Evolutionary conservation across 2,888 invertebrate genomes (phyloP).

Genomic region (Bedellia somnulentella): DNA sequence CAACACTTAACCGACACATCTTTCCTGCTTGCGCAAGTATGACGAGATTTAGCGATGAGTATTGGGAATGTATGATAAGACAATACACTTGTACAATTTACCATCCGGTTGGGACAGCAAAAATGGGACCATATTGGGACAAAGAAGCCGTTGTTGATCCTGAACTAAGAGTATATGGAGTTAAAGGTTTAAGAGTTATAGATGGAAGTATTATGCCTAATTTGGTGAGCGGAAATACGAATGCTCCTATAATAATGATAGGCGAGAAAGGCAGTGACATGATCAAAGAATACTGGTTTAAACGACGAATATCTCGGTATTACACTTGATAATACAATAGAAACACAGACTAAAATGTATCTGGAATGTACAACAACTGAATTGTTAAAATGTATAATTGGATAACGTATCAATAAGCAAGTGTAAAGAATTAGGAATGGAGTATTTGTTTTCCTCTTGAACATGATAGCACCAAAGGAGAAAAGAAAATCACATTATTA

Average conservation of each 20-base stretch:
- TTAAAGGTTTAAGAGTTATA: constrained; percentile 76
- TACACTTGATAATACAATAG: constrained; percentile 29
- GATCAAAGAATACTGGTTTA: constrained; percentile 82
- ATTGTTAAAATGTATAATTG: background rate
- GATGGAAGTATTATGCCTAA: constrained; percentile 89
- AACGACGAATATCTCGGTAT: constrained; percentile 49
- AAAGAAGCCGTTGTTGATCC: constrained; percentile 81
- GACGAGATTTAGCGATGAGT: constrained; percentile 70
- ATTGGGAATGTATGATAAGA: constrained; percentile 87
- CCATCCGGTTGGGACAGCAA: constrained; percentile 84
- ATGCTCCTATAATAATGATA: constrained; percentile 87
- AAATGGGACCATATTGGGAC: constrained; percentile 90
- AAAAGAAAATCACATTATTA: too few relatives aligned
- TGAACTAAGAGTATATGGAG: constrained; percentile 76
- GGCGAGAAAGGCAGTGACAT: constrained; percentile 88
- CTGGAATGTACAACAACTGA: background rate
- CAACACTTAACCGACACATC: constrained; percentile 67
- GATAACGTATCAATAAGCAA: too few relatives aligned
- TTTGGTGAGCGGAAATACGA: constrained; percentile 83
- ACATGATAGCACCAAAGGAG: too few relatives aligned
- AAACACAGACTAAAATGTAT: constrained; percentile 17
- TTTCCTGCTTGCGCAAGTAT: constrained; percentile 79
- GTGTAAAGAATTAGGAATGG: too few relatives aligned
- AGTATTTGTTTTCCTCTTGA: too few relatives aligned
- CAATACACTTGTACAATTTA: constrained; percentile 83